phyloP scores from a whole-genome alignment of 2,797 vertebrate genomes.

The Dicrostonyx torquatus region DNA sequence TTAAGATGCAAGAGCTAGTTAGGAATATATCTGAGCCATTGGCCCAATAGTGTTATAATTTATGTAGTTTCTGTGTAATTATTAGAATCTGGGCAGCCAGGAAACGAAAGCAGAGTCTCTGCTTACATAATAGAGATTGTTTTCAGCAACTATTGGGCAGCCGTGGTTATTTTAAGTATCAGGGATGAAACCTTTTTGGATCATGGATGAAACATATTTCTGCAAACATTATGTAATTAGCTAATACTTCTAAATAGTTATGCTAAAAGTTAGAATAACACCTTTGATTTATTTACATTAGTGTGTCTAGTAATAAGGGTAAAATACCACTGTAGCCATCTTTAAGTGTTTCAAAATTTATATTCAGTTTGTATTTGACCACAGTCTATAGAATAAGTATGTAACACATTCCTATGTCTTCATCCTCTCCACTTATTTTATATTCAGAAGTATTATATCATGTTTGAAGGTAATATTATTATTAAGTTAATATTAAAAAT shows the following conservation, averaged over 20 bases:
- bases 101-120: too few species aligned
- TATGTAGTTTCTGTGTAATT: too few species aligned
- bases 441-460: neutral
- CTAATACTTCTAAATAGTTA: constrained; percentile 8
- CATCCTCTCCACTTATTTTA: constrained; percentile 7
- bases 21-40: too few species aligned
- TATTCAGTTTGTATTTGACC: constrained; percentile 47
- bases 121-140: neutral
- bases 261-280: neutral
- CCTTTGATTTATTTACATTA: constrained; percentile 14
- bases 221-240: neutral
- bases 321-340: neutral
- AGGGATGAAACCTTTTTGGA: neutral
- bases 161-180: neutral
- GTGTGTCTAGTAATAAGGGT: neutral
- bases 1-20: too few species aligned
- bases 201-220: constrained; percentile 18
- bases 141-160: neutral
- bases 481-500: constrained; percentile 26
- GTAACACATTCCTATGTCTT: neutral
- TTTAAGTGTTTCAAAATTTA: constrained; percentile 15
- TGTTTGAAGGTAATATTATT: constrained; percentile 20
- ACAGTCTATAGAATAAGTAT: neutral
- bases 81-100: too few species aligned
- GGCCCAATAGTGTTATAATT: too few species aligned